A percentile compares a stretch with the other conserved stretches of the same genome.
Conservation (phyloP, 2,888 invertebrate genomes). For the Drosophila meridionalis region DNA sequence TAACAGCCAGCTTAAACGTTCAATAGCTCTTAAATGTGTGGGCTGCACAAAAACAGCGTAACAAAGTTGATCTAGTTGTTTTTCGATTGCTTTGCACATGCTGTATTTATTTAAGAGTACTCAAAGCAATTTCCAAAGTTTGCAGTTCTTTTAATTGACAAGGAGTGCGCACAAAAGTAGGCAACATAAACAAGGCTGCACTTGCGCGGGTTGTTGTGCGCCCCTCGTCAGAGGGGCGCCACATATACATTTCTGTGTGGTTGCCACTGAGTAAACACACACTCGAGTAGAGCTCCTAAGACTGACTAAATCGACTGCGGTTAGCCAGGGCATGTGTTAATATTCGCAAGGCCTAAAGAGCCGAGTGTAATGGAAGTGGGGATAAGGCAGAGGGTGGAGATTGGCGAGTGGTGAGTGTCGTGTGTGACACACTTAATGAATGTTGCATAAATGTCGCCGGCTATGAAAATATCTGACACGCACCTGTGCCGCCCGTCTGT, state of each 20-base stretch:
- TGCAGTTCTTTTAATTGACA: conserved; percentile 14
- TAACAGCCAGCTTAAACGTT: not conserved
- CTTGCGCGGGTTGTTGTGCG: not conserved
- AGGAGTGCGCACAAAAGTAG: conserved; percentile 42
- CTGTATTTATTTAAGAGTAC: conserved; percentile 4
- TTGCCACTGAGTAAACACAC: conserved; percentile 17
- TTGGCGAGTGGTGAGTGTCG: conserved; percentile 1
- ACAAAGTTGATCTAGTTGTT: not conserved
- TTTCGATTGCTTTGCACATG: not conserved
- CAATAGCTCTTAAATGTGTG: not conserved
- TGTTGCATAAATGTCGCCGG: conserved; percentile 68
- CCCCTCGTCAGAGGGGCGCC: not conserved
- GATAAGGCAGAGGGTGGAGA: conserved; percentile 4
- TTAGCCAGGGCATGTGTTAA: conserved; percentile 20
- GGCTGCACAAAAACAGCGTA: not conserved
- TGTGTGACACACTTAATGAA: conserved; percentile 58
- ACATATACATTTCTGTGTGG: conserved; percentile 6
- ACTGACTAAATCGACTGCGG: conserved; percentile 7
- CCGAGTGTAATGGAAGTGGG: conserved; percentile 1
- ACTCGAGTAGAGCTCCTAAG: not conserved
- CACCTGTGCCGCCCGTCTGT: conserved; percentile 40
- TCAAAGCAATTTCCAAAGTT: conserved; percentile 2
- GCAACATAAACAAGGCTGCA: conserved; percentile 20
- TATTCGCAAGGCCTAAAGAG: conserved; percentile 2
- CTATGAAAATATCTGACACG: conserved; percentile 41